Conservation (phyloP, 1,140 invertebrate species). For the Popillia japonica region DNA sequence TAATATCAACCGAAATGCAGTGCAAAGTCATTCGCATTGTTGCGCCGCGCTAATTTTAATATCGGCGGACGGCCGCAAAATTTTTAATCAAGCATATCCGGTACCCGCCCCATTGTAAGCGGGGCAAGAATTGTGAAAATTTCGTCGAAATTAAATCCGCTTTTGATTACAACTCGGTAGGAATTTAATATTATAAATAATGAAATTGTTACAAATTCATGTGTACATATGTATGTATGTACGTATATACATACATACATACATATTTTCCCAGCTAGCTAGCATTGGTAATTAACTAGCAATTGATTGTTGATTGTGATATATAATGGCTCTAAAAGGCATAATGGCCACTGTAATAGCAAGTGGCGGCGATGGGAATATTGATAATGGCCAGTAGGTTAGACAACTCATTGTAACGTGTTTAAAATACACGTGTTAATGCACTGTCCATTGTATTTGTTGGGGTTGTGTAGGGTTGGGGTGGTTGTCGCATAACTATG, state of each 20-base stretch:
- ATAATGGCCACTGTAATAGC: constrained; percentile 29
- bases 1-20: constrained; percentile 43
- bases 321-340: constrained; percentile 35
- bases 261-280: not conserved
- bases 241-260: too few relatives aligned
- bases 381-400: constrained; percentile 16
- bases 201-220: too few relatives aligned
- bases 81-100: constrained; percentile 49
- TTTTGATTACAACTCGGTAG: constrained; percentile 18
- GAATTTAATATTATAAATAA: not conserved
- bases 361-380: constrained; percentile 26
- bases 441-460: constrained; percentile 35
- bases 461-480: constrained; percentile 24
- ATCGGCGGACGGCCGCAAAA: constrained; percentile 45
- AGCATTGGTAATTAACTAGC: constrained; percentile 35
- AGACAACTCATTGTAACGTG: constrained; percentile 29
- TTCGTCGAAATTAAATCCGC: constrained; percentile 7
- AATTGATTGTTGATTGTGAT: constrained; percentile 39
- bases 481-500: not conserved
- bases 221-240: too few relatives aligned
- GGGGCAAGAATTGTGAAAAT: constrained; percentile 5
- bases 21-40: constrained; percentile 41
- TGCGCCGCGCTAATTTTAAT: constrained; percentile 48
- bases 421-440: constrained; percentile 41
- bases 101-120: constrained; percentile 46